These are phyloP conservation scores for Dryadula phaetusa DNA, from an alignment of 2,888 invertebrate species.

Conservation along the genomic window DNA sequence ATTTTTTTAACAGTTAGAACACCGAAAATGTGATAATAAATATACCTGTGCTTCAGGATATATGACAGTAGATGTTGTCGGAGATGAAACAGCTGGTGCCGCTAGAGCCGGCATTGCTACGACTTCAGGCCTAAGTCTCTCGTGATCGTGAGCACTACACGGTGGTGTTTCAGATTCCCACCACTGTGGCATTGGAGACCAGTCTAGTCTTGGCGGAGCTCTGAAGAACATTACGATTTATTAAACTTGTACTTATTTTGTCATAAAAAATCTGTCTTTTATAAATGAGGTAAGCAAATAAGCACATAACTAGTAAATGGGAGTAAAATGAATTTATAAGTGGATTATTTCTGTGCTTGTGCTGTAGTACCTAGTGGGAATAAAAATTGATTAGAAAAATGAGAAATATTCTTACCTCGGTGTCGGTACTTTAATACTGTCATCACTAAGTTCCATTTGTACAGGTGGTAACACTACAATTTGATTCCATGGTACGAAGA, in stretches of 20 bases:
- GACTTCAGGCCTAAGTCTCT: constrained; percentile 92
- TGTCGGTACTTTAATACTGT: constrained; percentile 83
- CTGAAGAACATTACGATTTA: constrained; percentile 51
- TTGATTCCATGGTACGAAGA: constrained; percentile 99
- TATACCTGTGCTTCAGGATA: constrained; percentile 95
- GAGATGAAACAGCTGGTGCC: constrained; percentile 94
- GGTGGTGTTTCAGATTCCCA: constrained; percentile 83
- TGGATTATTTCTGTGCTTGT: no score
- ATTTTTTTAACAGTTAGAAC: no score
- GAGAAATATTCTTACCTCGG: constrained; percentile 78
- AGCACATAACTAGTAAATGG: no score
- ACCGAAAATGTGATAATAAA: neutral
- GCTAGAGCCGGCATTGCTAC: constrained; percentile 96
- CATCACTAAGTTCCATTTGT: constrained; percentile 93
- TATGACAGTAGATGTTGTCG: constrained; percentile 92
- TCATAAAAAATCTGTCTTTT: no score
- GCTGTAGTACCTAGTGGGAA: neutral
- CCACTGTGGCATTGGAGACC: constrained; percentile 82
- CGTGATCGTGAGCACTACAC: constrained; percentile 94
- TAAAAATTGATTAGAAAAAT: neutral
- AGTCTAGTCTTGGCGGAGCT: constrained; percentile 72
- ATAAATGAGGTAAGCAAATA: no score
- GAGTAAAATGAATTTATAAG: no score
- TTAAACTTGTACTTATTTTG: no score
- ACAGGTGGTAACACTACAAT: constrained; percentile 96